Evolutionary conservation across 2,113 vertebrate genomes (phyloP).

Genomic region (Hipposideros armiger): DNA sequence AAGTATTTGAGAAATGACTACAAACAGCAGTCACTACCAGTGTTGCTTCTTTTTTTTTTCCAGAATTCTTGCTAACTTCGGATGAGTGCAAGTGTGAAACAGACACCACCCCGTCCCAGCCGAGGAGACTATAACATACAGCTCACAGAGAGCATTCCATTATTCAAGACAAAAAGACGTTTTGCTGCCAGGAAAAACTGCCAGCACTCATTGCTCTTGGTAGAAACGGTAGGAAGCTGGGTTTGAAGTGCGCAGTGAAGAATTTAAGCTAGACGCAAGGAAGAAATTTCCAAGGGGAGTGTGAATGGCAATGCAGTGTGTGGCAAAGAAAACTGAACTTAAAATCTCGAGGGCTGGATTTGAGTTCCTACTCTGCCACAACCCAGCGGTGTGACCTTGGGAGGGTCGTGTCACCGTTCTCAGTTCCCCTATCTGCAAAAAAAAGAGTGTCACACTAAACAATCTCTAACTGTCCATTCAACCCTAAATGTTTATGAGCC

Average conservation of each 20-base stretch:
- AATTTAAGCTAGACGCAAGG: neutral
- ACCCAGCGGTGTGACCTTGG: neutral
- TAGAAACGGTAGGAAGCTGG: neutral
- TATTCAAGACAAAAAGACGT: neutral
- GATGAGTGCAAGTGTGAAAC: neutral
- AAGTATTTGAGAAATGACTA: neutral
- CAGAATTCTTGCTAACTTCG: neutral
- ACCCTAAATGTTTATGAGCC: neutral
- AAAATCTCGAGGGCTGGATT: neutral
- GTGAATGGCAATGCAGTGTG: fast-evolving
- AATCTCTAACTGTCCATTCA: neutral
- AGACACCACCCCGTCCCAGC: neutral
- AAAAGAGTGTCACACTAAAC: neutral
- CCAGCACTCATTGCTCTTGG: neutral
- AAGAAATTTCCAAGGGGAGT: neutral
- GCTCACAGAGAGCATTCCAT: neutral
- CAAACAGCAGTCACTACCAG: neutral
- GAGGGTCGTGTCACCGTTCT: neutral
- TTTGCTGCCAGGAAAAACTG: neutral
- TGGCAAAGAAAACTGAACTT: neutral
- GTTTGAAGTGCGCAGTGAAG: neutral
- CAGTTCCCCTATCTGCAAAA: neutral
- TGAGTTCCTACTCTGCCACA: neutral
- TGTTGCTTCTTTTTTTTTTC: neutral
- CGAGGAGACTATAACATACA: neutral